Evolutionary conservation across 2,888 invertebrate genomes (phyloP).

Genomic region (Rhamnusium bicolor): DNA sequence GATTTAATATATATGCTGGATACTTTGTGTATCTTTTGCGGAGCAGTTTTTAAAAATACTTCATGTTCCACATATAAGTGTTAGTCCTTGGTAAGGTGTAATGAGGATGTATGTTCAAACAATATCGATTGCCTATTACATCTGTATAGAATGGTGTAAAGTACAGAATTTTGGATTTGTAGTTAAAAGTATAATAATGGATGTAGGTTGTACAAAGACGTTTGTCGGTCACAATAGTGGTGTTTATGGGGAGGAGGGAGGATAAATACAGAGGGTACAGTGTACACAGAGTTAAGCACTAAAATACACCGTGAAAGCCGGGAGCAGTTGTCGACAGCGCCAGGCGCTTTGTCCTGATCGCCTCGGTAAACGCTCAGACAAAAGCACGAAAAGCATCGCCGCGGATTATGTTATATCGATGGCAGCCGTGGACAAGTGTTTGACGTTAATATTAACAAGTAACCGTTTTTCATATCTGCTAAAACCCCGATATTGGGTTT

Average conservation of each 20-base stretch:
- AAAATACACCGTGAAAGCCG: conserved; percentile 65
- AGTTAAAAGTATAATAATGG: neutral
- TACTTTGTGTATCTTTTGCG: no score
- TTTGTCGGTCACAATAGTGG: conserved; percentile 21
- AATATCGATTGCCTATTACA: neutral
- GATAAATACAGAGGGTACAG: conserved; percentile 41
- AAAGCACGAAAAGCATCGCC: conserved; percentile 63
- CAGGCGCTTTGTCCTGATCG: conserved; percentile 66
- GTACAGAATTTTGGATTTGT: neutral
- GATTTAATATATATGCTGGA: no score
- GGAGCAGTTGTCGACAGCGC: conserved; percentile 64
- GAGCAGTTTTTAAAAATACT: no score
- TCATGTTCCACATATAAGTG: no score
- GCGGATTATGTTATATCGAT: conserved; percentile 65
- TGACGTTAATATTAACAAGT: conserved; percentile 66
- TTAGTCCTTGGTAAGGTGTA: neutral
- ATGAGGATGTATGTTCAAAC: neutral
- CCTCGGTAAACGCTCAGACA: conserved; percentile 65
- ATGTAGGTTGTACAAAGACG: conserved; percentile 21
- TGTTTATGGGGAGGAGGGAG: conserved; percentile 5
- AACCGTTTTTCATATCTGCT: conserved; percentile 63
- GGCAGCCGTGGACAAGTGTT: conserved; percentile 63
- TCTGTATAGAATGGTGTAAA: neutral
- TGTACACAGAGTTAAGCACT: conserved; percentile 60
- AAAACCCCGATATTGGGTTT: conserved; percentile 55